A percentile compares a stretch with the other conserved stretches of the same genome.
Evolutionary conservation across 2,113 vertebrate genomes (phyloP).

Genomic region (Cyprinodon variegatus): DNA sequence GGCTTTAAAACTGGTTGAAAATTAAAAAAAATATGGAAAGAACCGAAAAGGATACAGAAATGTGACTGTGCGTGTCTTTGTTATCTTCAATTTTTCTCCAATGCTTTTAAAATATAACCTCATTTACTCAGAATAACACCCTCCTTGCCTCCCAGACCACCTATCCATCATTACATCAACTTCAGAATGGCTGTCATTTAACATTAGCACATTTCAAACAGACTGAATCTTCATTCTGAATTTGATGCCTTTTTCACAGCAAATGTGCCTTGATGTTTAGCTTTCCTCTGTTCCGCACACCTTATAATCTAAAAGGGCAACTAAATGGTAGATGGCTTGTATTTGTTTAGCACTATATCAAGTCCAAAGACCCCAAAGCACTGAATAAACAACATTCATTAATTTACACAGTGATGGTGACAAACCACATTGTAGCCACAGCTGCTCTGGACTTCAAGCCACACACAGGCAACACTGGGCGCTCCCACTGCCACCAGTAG

Average conservation of each 20-base stretch:
- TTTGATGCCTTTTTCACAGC: conserved; percentile 32
- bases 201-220: conserved; percentile 46
- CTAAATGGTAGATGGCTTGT: not conserved
- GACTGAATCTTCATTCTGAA: conserved; percentile 16
- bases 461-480: no score
- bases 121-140: conserved; percentile 1
- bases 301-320: not conserved
- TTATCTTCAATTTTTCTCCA: no score
- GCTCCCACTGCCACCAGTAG: no score
- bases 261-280: conserved; percentile 9
- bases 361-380: no score
- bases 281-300: conserved; percentile 1
- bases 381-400: no score
- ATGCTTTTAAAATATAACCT: not conserved
- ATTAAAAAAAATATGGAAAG: no score
- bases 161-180: conserved; percentile 33
- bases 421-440: no score
- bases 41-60: no score
- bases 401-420: no score
- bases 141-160: not conserved
- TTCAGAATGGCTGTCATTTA: conserved; percentile 45
- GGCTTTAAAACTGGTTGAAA: no score
- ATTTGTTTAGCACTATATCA: not conserved
- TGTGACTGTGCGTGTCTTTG: no score
- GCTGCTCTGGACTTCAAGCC: no score